These are phyloP conservation scores for Zophobas morio DNA, from an alignment of 1,140 invertebrate species.

Conservation along the genomic window DNA sequence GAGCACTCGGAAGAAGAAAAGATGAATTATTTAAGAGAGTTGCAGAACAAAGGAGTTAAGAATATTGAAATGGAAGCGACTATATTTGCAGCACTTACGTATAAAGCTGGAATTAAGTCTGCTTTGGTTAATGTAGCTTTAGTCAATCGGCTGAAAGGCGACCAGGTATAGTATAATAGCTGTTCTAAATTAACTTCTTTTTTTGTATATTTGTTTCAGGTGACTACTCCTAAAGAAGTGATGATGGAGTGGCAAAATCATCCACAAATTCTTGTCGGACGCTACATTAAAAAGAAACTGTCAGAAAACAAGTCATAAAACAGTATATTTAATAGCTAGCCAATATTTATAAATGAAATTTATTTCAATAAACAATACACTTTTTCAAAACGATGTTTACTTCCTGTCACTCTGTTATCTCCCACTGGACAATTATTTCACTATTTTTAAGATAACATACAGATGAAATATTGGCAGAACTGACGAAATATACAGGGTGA, in stretches of 20 bases:
- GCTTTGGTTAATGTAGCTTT: conserved; percentile 95
- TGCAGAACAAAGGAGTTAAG: conserved; percentile 85
- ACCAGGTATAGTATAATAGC: conserved; percentile 80
- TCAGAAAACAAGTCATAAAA: too few species aligned
- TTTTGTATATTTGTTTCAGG: conserved; percentile 71
- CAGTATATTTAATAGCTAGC: too few species aligned
- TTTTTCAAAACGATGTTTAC: too few species aligned
- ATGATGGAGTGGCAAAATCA: conserved; percentile 94
- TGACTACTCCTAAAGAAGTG: conserved; percentile 88
- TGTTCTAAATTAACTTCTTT: too few species aligned
- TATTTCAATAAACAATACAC: too few species aligned
- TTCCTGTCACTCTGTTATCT: too few species aligned
- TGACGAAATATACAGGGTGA: too few species aligned
- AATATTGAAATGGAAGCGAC: conserved; percentile 99
- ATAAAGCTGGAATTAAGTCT: conserved; percentile 92
- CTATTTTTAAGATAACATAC: too few species aligned
- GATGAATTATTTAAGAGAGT: conserved; percentile 85
- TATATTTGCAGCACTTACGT: conserved; percentile 93
- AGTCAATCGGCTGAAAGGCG: conserved; percentile 93
- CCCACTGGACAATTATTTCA: too few species aligned
- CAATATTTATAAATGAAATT: too few species aligned
- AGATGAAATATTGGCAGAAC: too few species aligned
- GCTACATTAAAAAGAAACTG: conserved; percentile 90
- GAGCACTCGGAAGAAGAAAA: conserved; percentile 93
- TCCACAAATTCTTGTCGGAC: conserved; percentile 89